phyloP scores from a whole-genome alignment of 2,113 vertebrate species.

The Sitta europaea region DNA sequence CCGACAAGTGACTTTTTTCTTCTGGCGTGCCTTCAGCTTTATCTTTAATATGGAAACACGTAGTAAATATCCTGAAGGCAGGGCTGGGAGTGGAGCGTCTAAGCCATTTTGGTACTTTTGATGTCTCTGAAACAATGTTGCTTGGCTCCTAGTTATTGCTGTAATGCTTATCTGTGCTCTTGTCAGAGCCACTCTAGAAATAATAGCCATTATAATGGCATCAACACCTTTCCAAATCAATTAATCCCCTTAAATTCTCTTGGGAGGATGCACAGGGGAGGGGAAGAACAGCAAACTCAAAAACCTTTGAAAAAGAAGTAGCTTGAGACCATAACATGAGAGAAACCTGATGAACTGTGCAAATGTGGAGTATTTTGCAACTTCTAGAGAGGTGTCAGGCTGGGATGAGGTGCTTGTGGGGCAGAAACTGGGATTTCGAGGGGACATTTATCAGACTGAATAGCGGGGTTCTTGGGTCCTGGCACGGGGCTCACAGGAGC shows the following conservation, averaged over 20 bases:
- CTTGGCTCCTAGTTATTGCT: neutral
- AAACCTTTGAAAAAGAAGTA: neutral
- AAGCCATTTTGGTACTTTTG: neutral
- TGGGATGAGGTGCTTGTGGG: neutral
- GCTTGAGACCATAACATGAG: neutral
- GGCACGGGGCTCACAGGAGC: neutral
- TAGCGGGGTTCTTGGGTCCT: neutral
- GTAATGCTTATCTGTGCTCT: neutral
- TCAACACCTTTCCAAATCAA: neutral
- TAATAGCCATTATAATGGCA: neutral
- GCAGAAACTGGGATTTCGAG: neutral
- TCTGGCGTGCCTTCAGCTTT: neutral
- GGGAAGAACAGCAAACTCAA: neutral
- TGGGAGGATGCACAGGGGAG: neutral
- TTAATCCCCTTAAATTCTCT: neutral
- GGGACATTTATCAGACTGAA: neutral
- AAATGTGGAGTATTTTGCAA: neutral
- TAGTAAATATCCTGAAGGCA: neutral
- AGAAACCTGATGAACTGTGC: neutral
- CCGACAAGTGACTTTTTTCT: neutral
- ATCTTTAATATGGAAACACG: neutral
- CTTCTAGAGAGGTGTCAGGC: neutral
- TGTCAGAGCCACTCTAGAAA: neutral
- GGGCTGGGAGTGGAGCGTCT: neutral
- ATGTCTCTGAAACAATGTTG: neutral